These are phyloP conservation scores for Oncorhynchus keta DNA, from an alignment of 2,113 vertebrate genomes.

Conservation along the genomic window DNA sequence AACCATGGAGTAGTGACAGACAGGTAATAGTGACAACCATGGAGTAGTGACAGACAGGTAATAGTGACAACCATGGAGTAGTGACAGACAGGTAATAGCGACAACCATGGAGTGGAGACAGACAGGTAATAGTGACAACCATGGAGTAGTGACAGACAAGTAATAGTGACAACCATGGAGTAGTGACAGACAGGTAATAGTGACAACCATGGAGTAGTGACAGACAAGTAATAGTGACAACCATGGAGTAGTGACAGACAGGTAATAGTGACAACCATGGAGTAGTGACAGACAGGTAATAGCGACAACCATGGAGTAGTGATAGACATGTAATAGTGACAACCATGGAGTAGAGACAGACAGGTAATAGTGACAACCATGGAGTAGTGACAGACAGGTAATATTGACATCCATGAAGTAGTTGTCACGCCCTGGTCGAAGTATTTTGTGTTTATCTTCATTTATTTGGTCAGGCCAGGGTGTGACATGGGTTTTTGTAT, in stretches of 20 bases:
- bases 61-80: slow-evolving; percentile 38
- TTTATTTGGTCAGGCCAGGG: no score
- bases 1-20: slow-evolving; percentile 4
- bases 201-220: slow-evolving; percentile 56
- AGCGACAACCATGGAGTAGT: slow-evolving; percentile 30
- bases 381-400: no score
- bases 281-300: slow-evolving; percentile 51
- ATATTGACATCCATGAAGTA: slow-evolving; percentile 53
- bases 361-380: slow-evolving; percentile 51
- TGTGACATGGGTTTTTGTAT: no score
- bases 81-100: no score
- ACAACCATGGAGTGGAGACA: no score
- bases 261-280: slow-evolving; percentile 20
- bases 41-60: slow-evolving; percentile 50
- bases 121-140: no score
- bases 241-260: neutral
- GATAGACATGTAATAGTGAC: slow-evolving; percentile 20
- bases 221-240: slow-evolving; percentile 53
- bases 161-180: slow-evolving; percentile 41
- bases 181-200: no score
- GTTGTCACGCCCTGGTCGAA: no score
- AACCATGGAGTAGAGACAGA: slow-evolving; percentile 54
- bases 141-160: slow-evolving; percentile 52
- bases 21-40: slow-evolving; percentile 45
- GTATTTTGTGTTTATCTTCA: no score